Evolutionary conservation across 2,888 invertebrate species (phyloP).

Genomic region (Spodoptera picta): DNA sequence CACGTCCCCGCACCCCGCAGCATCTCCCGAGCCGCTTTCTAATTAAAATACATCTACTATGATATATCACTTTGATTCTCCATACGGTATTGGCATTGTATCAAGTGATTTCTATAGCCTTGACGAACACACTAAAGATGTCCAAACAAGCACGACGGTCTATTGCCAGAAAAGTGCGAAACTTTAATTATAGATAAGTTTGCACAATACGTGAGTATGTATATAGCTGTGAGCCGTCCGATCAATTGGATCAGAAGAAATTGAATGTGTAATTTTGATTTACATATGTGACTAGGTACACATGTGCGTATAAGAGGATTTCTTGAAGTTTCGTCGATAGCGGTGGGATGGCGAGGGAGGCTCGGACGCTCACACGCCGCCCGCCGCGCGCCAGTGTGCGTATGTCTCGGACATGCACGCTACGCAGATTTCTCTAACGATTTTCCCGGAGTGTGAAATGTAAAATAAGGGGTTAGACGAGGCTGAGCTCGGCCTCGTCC

Average conservation of each 20-base stretch:
- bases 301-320: constrained; percentile 82
- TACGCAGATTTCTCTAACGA: constrained; percentile 89
- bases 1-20: constrained; percentile 45
- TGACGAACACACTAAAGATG: constrained; percentile 3
- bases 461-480: constrained; percentile 89
- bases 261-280: constrained; percentile 76
- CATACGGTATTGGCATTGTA: constrained; percentile 16
- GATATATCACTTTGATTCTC: constrained; percentile 56
- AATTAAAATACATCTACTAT: constrained; percentile 71
- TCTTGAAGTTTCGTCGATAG: constrained; percentile 87
- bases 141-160: background rate
- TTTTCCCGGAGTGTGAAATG: constrained; percentile 89
- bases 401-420: constrained; percentile 86
- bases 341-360: constrained; percentile 70
- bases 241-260: constrained; percentile 67
- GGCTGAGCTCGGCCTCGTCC: constrained; percentile 74
- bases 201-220: background rate
- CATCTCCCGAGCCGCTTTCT: constrained; percentile 65
- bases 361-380: constrained; percentile 74
- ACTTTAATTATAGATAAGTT: constrained; percentile 3
- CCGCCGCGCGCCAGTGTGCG: constrained; percentile 72
- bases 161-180: constrained; percentile 7
- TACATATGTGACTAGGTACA: constrained; percentile 79
- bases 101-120: background rate
- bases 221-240: constrained; percentile 13